Conservation (phyloP, 1,140 invertebrate species). For the Drosophila seguyi region DNA sequence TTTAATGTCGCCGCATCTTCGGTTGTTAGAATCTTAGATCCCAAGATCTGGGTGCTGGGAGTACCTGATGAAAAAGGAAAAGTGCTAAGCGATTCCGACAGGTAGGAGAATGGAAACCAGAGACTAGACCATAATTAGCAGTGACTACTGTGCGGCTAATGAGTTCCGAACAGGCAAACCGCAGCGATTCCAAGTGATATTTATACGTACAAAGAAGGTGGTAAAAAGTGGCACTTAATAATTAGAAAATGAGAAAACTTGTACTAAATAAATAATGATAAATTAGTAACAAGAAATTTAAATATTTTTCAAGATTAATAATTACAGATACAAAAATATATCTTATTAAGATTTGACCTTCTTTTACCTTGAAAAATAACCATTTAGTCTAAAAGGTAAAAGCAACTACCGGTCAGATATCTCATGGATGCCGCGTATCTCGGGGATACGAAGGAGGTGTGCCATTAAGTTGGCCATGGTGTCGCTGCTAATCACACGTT, state of each 20-base stretch:
- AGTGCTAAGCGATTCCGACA: conserved; percentile 47
- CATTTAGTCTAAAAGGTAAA: neutral
- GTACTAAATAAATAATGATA: neutral
- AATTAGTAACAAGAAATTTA: neutral
- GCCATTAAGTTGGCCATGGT: conserved; percentile 57
- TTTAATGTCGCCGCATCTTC: conserved; percentile 42
- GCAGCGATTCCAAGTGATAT: conserved; percentile 28
- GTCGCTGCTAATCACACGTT: conserved; percentile 72
- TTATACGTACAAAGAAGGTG: neutral
- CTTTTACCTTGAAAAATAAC: neutral
- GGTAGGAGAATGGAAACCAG: conserved; percentile 30
- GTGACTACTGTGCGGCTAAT: conserved; percentile 62
- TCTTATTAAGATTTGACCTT: neutral
- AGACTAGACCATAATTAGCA: conserved; percentile 52
- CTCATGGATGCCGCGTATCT: conserved; percentile 17
- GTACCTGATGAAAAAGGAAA: conserved; percentile 35
- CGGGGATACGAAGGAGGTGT: conserved; percentile 16
- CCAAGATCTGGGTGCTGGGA: neutral
- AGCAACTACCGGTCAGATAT: conserved; percentile 10
- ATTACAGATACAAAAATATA: neutral
- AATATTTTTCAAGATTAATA: neutral
- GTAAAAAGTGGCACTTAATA: neutral
- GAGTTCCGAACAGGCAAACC: conserved; percentile 36
- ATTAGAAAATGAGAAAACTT: neutral
- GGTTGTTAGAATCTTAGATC: neutral